Conservation (phyloP, 2,888 invertebrate genomes). For the Zhuqinia jingwanae region DNA sequence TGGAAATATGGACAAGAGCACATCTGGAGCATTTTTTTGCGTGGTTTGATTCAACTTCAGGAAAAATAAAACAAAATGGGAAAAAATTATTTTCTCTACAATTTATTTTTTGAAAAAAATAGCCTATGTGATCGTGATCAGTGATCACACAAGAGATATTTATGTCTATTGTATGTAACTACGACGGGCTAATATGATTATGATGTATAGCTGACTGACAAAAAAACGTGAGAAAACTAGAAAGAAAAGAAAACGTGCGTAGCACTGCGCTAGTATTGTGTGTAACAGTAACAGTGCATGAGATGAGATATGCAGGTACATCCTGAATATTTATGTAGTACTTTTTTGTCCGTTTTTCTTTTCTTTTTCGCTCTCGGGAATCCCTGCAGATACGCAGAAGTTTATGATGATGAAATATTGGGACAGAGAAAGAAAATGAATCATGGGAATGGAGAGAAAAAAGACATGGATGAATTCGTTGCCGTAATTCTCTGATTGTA, state of each 20-base stretch:
- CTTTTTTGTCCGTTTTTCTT: background rate
- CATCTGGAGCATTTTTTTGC: background rate
- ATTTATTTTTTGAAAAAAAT: background rate
- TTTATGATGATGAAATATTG: slow-evolving; percentile 41
- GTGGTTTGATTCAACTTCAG: background rate
- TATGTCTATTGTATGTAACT: too few species aligned
- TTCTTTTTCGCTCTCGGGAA: background rate
- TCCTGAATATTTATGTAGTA: too few species aligned
- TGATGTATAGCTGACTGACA: slow-evolving; percentile 46
- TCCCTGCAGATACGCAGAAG: background rate
- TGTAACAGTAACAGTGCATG: background rate
- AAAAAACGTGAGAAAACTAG: background rate
- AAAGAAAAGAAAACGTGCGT: slow-evolving; percentile 33
- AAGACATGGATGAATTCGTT: too few species aligned
- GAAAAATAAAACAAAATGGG: slow-evolving; percentile 8
- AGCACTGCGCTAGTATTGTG: background rate
- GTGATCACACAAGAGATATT: too few species aligned
- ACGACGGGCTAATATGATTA: slow-evolving; percentile 25
- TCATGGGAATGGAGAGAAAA: background rate
- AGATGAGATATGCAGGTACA: background rate
- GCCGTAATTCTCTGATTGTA: background rate
- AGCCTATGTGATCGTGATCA: slow-evolving; percentile 17
- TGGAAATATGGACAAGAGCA: background rate
- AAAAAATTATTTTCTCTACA: too few species aligned
- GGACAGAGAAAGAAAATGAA: background rate